Evolutionary conservation across 2,113 vertebrate genomes (phyloP).

Genomic region (Mesitornis unicolor): DNA sequence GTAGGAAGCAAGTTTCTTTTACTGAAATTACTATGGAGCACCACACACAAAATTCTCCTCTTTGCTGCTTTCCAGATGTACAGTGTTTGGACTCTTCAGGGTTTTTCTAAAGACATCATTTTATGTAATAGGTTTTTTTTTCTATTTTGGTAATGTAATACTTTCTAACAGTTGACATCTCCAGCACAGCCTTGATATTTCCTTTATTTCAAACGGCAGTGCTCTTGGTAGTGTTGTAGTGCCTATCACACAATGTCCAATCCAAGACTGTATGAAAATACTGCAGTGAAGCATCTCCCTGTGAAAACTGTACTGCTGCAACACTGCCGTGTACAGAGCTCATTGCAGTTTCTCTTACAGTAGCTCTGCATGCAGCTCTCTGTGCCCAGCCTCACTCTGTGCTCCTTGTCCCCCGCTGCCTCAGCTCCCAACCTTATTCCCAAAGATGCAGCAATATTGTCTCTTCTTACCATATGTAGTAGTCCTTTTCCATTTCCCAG

Average conservation of each 20-base stretch:
- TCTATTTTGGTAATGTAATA: neutral
- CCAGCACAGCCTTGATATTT: neutral
- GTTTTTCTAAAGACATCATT: neutral
- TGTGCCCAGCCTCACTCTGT: neutral
- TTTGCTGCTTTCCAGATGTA: neutral
- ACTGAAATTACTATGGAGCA: neutral
- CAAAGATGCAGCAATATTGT: neutral
- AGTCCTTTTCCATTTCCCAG: neutral
- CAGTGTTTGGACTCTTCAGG: neutral
- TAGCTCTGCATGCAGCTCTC: neutral
- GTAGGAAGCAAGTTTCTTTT: neutral
- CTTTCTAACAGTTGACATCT: neutral
- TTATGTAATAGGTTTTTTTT: neutral
- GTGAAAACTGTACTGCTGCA: neutral
- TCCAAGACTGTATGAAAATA: neutral
- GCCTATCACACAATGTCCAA: neutral
- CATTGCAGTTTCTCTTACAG: neutral
- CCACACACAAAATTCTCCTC: neutral
- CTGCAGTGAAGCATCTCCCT: neutral
- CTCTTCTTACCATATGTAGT: neutral
- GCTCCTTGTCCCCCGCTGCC: neutral
- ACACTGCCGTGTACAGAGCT: rapidly evolving
- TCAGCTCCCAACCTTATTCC: neutral
- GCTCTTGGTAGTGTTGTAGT: neutral
- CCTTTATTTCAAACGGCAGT: neutral